phyloP scores from a whole-genome alignment of 2,113 vertebrate genomes.

The Girardinichthys multiradiatus region DNA sequence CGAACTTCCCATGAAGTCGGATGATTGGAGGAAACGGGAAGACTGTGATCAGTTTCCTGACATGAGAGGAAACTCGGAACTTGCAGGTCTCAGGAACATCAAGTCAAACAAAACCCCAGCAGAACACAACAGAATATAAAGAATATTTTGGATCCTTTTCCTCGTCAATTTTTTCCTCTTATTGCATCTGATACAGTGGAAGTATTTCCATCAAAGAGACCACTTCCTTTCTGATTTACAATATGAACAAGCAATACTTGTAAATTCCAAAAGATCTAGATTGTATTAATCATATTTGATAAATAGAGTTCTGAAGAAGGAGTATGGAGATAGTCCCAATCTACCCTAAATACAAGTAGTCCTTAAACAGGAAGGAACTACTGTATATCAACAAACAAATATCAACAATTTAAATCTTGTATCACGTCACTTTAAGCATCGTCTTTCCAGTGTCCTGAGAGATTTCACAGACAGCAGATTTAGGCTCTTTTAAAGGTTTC shows the following conservation, averaged over 20 bases:
- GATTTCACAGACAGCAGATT: neutral
- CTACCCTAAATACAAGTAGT: too few relatives aligned
- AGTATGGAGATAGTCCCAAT: neutral
- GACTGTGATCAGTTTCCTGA: slow-evolving; percentile 68
- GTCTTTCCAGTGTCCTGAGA: too few relatives aligned
- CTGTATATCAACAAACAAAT: neutral
- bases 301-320: neutral
- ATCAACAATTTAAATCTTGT: neutral
- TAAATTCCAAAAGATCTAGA: neutral
- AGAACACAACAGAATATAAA: slow-evolving; percentile 30
- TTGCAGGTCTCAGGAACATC: slow-evolving; percentile 45
- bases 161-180: neutral
- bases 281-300: too few relatives aligned
- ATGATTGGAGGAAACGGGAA: slow-evolving; percentile 64
- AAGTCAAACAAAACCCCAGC: slow-evolving; percentile 56
- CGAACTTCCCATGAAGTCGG: slow-evolving; percentile 52
- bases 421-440: too few relatives aligned
- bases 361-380: neutral
- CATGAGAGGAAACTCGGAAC: slow-evolving; percentile 52
- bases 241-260: neutral
- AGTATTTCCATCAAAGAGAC: neutral
- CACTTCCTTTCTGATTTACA: neutral
- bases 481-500: neutral
- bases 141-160: neutral
- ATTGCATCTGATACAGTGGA: neutral